Evolutionary conservation across 2,113 vertebrate species (phyloP).

Genomic region (Xenotilapia flavipinnis): DNA sequence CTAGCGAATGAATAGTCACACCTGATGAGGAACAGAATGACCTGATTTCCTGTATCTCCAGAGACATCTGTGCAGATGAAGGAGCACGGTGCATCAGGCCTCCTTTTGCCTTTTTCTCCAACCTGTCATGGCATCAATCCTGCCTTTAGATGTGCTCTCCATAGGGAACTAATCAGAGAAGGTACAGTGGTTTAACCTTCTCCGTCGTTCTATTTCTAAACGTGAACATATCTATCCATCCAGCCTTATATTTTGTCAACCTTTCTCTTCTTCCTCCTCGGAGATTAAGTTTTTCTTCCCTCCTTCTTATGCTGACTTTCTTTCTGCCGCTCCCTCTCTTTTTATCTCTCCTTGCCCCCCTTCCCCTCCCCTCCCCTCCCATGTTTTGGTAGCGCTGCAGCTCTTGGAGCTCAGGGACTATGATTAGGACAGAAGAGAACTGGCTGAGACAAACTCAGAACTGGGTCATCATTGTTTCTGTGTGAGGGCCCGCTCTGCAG

Average conservation of each 20-base stretch:
- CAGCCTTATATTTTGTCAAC: constrained; percentile 40
- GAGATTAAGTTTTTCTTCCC: constrained; percentile 32
- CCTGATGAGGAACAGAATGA: constrained; percentile 61
- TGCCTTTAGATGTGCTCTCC: constrained; percentile 52
- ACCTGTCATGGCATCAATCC: constrained; percentile 65
- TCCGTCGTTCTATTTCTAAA: constrained; percentile 18
- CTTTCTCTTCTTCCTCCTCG: constrained; percentile 6
- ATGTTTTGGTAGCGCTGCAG: constrained; percentile 38
- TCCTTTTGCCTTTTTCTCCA: constrained; percentile 44
- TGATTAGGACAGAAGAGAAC: constrained; percentile 69
- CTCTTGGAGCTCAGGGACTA: constrained; percentile 55
- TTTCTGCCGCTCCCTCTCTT: constrained; percentile 2
- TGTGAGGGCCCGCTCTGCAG: constrained; percentile 58
- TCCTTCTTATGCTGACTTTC: constrained; percentile 27
- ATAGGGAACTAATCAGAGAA: constrained; percentile 48
- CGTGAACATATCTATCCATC: constrained; percentile 32
- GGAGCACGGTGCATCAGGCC: constrained; percentile 44
- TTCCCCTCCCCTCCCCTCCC: neutral
- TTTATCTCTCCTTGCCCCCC: constrained; percentile 12
- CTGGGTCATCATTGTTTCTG: constrained; percentile 70
- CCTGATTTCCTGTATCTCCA: constrained; percentile 62
- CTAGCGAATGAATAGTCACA: constrained; percentile 41
- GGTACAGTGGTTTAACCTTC: constrained; percentile 51
- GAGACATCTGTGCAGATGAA: constrained; percentile 61
- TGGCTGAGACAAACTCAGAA: constrained; percentile 66